These are phyloP conservation scores for Exaiptasia diaphana DNA, from an alignment of 64 coral and sea anemone genomes.

Conservation along the genomic window DNA sequence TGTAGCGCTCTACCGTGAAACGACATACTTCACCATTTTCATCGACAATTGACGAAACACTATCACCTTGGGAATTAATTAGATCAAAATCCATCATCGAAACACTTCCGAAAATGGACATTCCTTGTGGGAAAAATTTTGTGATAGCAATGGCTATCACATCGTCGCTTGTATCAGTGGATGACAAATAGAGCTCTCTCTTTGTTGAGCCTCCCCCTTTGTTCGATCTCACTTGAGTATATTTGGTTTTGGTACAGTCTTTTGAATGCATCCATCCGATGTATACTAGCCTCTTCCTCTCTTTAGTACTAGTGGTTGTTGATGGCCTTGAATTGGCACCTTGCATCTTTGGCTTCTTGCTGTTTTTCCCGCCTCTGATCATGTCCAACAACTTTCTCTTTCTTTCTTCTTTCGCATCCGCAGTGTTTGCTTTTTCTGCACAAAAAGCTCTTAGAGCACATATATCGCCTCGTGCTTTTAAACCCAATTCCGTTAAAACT, in stretches of 20 bases:
- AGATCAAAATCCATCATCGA: conserved; percentile 8
- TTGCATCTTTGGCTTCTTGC: background rate
- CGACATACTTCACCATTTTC: background rate
- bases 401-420: background rate
- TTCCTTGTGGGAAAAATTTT: conserved; percentile 7
- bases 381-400: background rate
- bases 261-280: conserved; percentile 7
- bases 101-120: background rate
- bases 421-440: background rate
- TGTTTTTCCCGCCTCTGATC: background rate
- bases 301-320: too few species aligned
- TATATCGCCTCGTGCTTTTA: background rate
- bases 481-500: background rate
- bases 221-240: background rate
- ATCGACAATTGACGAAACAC: background rate
- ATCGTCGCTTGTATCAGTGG: background rate
- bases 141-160: background rate
- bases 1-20: background rate
- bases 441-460: background rate
- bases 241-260: background rate
- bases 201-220: conserved; percentile 3
- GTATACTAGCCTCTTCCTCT: background rate
- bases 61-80: background rate
- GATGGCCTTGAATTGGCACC: too few species aligned
- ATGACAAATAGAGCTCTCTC: conserved; percentile 10